A percentile compares a stretch with the other conserved stretches of the same genome.
phyloP scores from a whole-genome alignment of 2,888 invertebrate genomes.

The Lutraria lutraria region DNA sequence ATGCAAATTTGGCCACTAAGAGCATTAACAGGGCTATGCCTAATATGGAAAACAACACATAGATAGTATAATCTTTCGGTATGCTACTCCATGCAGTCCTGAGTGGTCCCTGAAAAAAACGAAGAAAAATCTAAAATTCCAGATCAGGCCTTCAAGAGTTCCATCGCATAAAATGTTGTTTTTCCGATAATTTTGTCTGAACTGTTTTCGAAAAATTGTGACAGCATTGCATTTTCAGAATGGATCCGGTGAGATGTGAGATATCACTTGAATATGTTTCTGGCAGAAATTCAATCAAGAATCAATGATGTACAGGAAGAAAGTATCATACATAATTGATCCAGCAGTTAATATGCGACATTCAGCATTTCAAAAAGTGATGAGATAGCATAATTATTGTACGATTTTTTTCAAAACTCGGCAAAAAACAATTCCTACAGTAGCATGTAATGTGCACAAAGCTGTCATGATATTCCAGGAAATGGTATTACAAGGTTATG shows the following conservation, averaged over 20 bases:
- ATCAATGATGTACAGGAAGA: constrained; percentile 15
- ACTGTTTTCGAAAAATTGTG: constrained; percentile 12
- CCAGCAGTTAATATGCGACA: constrained; percentile 1
- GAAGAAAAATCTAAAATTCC: constrained; percentile 6
- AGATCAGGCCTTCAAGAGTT: not conserved
- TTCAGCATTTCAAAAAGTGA: constrained; percentile 20
- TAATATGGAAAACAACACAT: constrained; percentile 83
- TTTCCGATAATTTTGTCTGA: constrained; percentile 22
- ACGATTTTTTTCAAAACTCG: not conserved
- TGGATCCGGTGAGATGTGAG: not conserved
- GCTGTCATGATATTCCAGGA: not conserved
- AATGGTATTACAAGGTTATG: not conserved
- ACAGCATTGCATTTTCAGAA: not conserved
- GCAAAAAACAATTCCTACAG: not conserved
- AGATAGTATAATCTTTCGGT: constrained; percentile 85
- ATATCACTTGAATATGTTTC: constrained; percentile 11
- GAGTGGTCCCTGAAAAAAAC: constrained; percentile 83
- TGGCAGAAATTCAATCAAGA: constrained; percentile 20
- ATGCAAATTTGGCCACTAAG: constrained; percentile 86
- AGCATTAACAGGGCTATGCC: constrained; percentile 85
- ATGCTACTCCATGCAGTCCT: constrained; percentile 84
- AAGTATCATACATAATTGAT: constrained; percentile 23
- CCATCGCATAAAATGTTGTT: not conserved
- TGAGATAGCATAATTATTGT: constrained; percentile 12
- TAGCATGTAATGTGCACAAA: not conserved